A percentile compares a stretch with the other conserved stretches of the same genome.
These are phyloP conservation scores for Blomia tropicalis DNA, from an alignment of 2,888 invertebrate genomes.

Conservation along the genomic window DNA sequence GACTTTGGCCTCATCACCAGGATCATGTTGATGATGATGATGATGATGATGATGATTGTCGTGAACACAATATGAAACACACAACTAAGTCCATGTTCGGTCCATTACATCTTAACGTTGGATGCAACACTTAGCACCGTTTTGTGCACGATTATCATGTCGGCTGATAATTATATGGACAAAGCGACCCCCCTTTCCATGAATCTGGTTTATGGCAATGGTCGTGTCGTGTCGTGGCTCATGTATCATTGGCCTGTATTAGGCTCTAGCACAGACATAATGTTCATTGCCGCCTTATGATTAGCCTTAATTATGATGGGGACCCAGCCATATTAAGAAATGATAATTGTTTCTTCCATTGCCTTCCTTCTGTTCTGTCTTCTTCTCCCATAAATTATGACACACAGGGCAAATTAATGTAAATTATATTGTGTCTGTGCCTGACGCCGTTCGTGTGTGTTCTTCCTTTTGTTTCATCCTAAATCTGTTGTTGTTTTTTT, in stretches of 20 bases:
- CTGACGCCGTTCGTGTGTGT: too few species aligned
- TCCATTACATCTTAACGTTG: too few species aligned
- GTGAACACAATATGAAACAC: too few species aligned
- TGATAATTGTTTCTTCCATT: conserved; percentile 3
- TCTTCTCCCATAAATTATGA: not conserved
- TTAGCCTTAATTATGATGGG: conserved; percentile 12
- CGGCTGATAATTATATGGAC: conserved; percentile 1
- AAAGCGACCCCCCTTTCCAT: too few species aligned
- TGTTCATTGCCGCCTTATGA: not conserved
- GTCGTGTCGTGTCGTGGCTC: too few species aligned
- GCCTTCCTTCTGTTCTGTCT: not conserved
- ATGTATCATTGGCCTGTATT: not conserved
- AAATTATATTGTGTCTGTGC: not conserved
- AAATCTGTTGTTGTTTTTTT: not conserved
- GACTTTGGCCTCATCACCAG: too few species aligned
- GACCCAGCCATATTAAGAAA: conserved; percentile 12
- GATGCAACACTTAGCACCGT: not conserved
- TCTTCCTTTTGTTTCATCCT: not conserved
- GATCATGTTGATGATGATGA: not conserved
- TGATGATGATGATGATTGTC: not conserved
- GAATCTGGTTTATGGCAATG: too few species aligned
- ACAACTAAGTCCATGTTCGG: not conserved
- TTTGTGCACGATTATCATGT: too few species aligned
- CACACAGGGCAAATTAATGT: conserved; percentile 3
- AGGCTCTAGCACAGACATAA: not conserved